Evolutionary conservation across 2,797 vertebrate genomes (phyloP), one percentile per base, ranked within the genome.

Genomic region (Brachymystax lenok): DNA sequence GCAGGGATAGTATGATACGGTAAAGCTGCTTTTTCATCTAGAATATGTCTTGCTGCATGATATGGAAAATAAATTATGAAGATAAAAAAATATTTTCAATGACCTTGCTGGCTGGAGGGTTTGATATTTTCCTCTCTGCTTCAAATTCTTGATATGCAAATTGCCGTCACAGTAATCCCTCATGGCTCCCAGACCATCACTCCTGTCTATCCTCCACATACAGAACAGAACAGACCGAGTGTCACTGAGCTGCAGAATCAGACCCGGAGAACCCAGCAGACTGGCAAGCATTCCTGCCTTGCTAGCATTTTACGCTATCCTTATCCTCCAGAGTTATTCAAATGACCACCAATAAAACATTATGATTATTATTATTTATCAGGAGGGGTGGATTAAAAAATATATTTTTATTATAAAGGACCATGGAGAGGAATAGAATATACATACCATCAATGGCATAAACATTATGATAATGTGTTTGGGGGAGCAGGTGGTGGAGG

Each of bases 71-170:
- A 93, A 92, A 93, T 92, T 90, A 91, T 90, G 91, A 94, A 84
- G 85, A 86, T 83, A 88, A 89, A 89, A 21, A 82, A 80, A 83
- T 92, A 94, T 96, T 93, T 86, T 91, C 70, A 91, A 91, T 94
- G 95, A 95, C 95, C 95, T 96, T 96, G 95, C 90, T 92, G 79
- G 80, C 93, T 87, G 89, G 86, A 94, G 94, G 93, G 94, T 93
- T 94, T 88, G 85, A 93, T 94, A 92, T 94, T 91, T 89, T 84
- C 87, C 90, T 91, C 91, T 76, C 94, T 87, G 88, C 92, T 95
- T 87, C 71, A 92, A 95, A 85, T 82, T 93, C 93, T 91, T 91
- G 93, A 94, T 88, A 94, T 92, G 93, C 93, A 94, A 94, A 95
- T 94, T 85, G 63, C 69, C 70, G 84, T 92, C 90, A 88, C 88